Evolutionary conservation across 2,888 invertebrate species (phyloP), one percentile per base, ranked within the genome.

Genomic region (Diplazon laetatorius): DNA sequence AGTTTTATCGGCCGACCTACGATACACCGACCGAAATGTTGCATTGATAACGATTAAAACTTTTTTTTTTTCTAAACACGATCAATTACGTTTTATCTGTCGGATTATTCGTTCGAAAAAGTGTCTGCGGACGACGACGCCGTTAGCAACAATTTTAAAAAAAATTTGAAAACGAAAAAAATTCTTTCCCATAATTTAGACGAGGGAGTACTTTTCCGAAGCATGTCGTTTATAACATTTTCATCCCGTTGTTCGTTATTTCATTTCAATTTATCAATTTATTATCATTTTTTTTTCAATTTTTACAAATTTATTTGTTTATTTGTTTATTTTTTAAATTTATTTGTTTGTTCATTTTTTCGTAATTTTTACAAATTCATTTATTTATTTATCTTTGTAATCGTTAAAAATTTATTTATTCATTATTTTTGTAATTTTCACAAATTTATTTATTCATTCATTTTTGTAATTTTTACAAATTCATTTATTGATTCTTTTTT

Each of bases 181-280:
- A 48, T 57, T 37, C 62, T 69, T 69, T 37, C 35, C 46, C 74
- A 68, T 46, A 39, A 50, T 22, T 35, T 78, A 69, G 63, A 69
- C 46, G 69, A 48, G 78, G 73, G 65, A 74, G 78, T 78, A 78
- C 42, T 74, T 44, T 25, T 78, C 65, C 59, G 20, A 25, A 76
- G 78, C 78, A 78, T 78, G 78, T 59, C 57, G 63, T 77, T 69
- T 55, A 44, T 37, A 37, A 14, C n/a, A 62, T 68, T 55, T 55
- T 59, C 16, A 55, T 48, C 37, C 57, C 59, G 60, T 69, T 22
- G 22, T 39, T 52, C 60, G 42, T 77, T 68, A 16, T 50, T n/a
- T 60, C 9, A 16, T 42, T 70, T 14, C 18, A 6, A 14, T 44
- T 39, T 44, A 25, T 30, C 14, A 39, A 18, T n/a, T n/a, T n/a